Conservation (phyloP, 2,113 vertebrate species). For the Dicaeum eximium region DNA sequence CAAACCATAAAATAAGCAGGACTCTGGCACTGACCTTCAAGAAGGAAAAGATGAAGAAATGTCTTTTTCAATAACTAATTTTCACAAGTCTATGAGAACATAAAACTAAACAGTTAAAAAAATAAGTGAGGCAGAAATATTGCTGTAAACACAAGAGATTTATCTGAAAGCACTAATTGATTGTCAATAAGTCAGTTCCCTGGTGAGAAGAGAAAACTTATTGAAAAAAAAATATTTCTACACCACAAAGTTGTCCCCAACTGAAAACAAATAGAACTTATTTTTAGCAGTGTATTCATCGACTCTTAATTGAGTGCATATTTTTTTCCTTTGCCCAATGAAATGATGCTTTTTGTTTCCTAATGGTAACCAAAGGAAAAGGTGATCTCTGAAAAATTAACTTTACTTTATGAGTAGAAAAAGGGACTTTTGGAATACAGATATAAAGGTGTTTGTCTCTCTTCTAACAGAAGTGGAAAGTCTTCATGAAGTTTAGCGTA, state of each 20-base stretch:
- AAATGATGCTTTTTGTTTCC: conserved; percentile 9
- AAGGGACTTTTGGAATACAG: background rate
- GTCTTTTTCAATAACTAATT: conserved; percentile 30
- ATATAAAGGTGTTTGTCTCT: background rate
- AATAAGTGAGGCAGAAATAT: background rate
- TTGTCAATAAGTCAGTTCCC: conserved; percentile 1
- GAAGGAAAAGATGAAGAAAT: conserved; percentile 47
- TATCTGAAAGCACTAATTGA: conserved; percentile 2
- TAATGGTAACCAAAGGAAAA: background rate
- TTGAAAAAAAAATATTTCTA: background rate
- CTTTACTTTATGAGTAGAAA: background rate
- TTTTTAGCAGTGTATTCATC: background rate
- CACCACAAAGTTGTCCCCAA: background rate
- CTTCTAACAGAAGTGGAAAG: background rate
- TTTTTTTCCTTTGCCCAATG: background rate
- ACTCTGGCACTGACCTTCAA: background rate
- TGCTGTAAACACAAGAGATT: background rate
- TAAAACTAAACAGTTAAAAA: conserved; percentile 43
- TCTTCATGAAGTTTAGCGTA: background rate
- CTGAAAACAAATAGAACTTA: background rate
- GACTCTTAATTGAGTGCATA: background rate
- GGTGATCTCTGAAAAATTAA: background rate
- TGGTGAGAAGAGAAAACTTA: background rate
- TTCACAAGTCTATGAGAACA: background rate
- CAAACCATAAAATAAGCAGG: conserved; percentile 24